Evolutionary conservation across 2,113 vertebrate species (phyloP).

Genomic region (Australoheros scitulus): DNA sequence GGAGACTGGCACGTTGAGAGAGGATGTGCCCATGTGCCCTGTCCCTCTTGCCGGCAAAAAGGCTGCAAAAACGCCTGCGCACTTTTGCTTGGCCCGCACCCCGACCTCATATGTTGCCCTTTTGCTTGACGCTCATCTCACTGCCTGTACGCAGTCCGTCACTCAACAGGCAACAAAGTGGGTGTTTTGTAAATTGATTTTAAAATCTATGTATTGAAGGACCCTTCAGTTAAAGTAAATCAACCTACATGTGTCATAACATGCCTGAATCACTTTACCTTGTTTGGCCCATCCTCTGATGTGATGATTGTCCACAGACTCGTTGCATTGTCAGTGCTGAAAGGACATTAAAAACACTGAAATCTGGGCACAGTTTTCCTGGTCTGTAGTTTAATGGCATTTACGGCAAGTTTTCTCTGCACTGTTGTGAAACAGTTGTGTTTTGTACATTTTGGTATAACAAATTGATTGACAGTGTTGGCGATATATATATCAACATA

Average conservation of each 20-base stretch:
- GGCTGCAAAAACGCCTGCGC: not conserved
- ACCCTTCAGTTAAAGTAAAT: not conserved
- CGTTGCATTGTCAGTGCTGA: not conserved
- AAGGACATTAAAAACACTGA: not conserved
- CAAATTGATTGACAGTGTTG: not conserved
- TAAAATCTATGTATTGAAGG: not conserved
- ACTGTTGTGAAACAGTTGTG: not conserved
- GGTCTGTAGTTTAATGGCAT: not conserved
- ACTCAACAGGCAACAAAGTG: not conserved
- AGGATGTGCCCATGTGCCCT: not conserved
- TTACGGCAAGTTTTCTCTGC: not conserved
- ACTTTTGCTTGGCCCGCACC: not conserved
- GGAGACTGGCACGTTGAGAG: not conserved
- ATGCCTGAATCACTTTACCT: not conserved
- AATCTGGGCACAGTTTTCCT: not conserved
- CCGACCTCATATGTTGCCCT: not conserved
- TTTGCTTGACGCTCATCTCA: not conserved
- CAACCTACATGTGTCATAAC: not conserved
- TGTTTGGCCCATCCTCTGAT: not conserved
- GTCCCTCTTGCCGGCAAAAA: not conserved
- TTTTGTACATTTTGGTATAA: not conserved
- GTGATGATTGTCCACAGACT: not conserved
- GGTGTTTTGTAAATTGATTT: not conserved
- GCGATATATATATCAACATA: not conserved
- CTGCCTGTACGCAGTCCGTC: not conserved